Evolutionary conservation across 2,113 vertebrate genomes (phyloP).

Genomic region (Bujurquina vittata): DNA sequence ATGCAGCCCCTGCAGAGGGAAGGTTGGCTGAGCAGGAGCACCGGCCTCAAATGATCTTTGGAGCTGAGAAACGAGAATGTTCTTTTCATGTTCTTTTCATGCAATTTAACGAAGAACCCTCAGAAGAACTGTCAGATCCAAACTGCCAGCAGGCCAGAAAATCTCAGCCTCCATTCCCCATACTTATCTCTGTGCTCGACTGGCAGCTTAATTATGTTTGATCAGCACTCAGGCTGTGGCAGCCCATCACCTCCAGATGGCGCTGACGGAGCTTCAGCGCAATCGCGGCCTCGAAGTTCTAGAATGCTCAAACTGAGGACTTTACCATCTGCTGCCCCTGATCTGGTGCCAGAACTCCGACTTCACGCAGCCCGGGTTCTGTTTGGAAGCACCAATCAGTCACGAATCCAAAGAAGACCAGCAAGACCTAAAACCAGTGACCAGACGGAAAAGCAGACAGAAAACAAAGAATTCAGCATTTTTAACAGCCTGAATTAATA

Average conservation of each 20-base stretch:
- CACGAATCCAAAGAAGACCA: slow-evolving; percentile 6
- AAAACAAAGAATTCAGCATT: too few relatives aligned
- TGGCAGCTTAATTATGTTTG: background rate
- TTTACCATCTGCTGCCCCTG: background rate
- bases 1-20: background rate
- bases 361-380: background rate
- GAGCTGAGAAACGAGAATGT: too few relatives aligned
- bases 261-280: background rate
- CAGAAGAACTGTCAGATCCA: too few relatives aligned
- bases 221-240: background rate
- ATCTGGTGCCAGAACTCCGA: background rate
- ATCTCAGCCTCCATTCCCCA: too few relatives aligned
- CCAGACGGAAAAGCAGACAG: too few relatives aligned
- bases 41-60: background rate
- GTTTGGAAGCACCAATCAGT: background rate
- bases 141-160: too few relatives aligned
- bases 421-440: background rate
- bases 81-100: too few relatives aligned
- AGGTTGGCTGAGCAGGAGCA: background rate
- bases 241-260: background rate
- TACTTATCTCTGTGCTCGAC: background rate
- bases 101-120: too few relatives aligned
- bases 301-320: background rate
- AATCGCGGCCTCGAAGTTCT: background rate
- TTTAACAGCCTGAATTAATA: too few relatives aligned